Percentiles rank a stretch among this genome's conserved stretches.
Evolutionary conservation across 2,888 invertebrate genomes (phyloP).

Genomic region (Lissonota sp.): DNA sequence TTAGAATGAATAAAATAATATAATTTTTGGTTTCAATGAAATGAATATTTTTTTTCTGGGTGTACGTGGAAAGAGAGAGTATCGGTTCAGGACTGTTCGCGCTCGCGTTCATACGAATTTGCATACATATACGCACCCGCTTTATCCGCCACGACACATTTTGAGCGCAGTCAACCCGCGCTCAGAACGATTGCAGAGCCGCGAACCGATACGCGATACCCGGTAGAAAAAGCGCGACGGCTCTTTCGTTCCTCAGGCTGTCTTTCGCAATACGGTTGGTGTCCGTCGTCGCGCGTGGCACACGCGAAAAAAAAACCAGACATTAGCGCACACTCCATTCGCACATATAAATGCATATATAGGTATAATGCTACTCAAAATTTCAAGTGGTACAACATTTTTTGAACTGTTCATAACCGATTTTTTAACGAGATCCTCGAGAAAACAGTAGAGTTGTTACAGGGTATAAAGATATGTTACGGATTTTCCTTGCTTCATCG

Average conservation of each 20-base stretch:
- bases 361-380: too few species aligned
- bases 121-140: conserved; percentile 49
- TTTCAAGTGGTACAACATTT: too few species aligned
- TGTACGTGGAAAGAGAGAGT: not conserved
- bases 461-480: too few species aligned
- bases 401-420: too few species aligned
- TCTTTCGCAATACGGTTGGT: conserved; percentile 1
- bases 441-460: too few species aligned
- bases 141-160: conserved; percentile 59
- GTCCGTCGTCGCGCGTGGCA: conserved; percentile 28
- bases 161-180: conserved; percentile 60
- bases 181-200: conserved; percentile 27
- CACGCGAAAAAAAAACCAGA: conserved; percentile 35
- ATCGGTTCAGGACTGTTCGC: not conserved
- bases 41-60: too few species aligned
- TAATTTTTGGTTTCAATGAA: too few species aligned
- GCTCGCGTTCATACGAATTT: conserved; percentile 24
- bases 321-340: conserved; percentile 39
- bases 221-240: conserved; percentile 35
- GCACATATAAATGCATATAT: conserved; percentile 8
- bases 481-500: too few species aligned
- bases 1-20: too few species aligned
- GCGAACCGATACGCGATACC: conserved; percentile 27
- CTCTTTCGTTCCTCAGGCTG: conserved; percentile 57
- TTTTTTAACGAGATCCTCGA: too few species aligned